A percentile compares a stretch with the other conserved stretches of the same genome.
Conservation (phyloP, 2,888 invertebrate species). For the Rugalucina vietnamica region DNA sequence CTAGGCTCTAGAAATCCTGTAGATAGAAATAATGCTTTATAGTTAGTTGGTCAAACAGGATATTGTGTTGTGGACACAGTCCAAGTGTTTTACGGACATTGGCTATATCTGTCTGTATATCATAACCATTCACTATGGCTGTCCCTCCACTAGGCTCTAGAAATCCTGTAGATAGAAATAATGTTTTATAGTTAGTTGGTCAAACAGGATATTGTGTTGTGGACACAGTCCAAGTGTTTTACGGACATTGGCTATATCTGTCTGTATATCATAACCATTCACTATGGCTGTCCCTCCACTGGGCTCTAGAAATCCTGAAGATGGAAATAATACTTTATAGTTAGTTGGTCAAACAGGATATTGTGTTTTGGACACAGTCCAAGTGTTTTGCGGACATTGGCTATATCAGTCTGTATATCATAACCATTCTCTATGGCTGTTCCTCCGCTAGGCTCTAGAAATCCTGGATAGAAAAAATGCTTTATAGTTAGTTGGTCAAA, state of each 20-base stretch:
- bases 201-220: slow-evolving; percentile 92
- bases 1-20: slow-evolving; percentile 80
- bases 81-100: slow-evolving; percentile 89
- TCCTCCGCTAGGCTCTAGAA: slow-evolving; percentile 84
- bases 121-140: slow-evolving; percentile 89
- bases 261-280: slow-evolving; percentile 89
- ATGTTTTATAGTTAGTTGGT: slow-evolving; percentile 91
- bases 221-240: slow-evolving; percentile 92
- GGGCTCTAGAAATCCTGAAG: no score
- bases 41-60: slow-evolving; percentile 92
- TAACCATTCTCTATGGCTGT: slow-evolving; percentile 89
- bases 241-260: slow-evolving; percentile 87
- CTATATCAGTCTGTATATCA: slow-evolving; percentile 87
- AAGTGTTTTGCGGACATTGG: slow-evolving; percentile 88
- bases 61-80: slow-evolving; percentile 94
- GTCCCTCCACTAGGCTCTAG: slow-evolving; percentile 85
- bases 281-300: slow-evolving; percentile 91
- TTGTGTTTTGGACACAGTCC: slow-evolving; percentile 94
- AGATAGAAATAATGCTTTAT: no score
- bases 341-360: slow-evolving; percentile 90
- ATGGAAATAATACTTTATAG: no score
- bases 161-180: slow-evolving; percentile 88
- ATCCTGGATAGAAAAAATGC: slow-evolving; percentile 55
- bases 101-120: slow-evolving; percentile 87
- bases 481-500: slow-evolving; percentile 87